Conservation (phyloP, 2,888 invertebrate species). For the Eupithecia subfuscata region DNA sequence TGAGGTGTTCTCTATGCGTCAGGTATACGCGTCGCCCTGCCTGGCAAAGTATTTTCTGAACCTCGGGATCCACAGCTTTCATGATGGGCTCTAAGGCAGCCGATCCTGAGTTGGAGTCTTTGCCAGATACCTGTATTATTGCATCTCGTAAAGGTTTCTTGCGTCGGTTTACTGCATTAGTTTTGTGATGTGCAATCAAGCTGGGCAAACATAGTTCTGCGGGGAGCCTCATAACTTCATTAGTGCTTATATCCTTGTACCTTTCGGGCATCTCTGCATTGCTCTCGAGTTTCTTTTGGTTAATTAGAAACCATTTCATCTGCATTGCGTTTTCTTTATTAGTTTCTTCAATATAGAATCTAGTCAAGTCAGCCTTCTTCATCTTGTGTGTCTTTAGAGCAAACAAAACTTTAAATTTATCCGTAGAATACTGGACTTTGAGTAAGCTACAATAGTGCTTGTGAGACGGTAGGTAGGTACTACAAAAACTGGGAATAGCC, state of each 20-base stretch:
- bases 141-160: constrained; percentile 28
- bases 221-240: constrained; percentile 23
- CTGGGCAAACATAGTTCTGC: constrained; percentile 26
- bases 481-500: not conserved
- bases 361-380: not conserved
- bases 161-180: constrained; percentile 28
- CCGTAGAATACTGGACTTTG: not conserved
- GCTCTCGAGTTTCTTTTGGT: constrained; percentile 30
- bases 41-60: constrained; percentile 23
- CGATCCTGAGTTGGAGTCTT: not conserved
- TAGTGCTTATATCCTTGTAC: constrained; percentile 21
- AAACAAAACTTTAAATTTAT: not conserved
- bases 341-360: not conserved
- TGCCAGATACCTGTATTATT: constrained; percentile 13
- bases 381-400: not conserved
- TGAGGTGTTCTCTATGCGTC: constrained; percentile 40
- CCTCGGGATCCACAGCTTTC: constrained; percentile 33
- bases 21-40: constrained; percentile 44
- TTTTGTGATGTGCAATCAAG: constrained; percentile 25
- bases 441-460: not conserved
- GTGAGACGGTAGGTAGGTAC: not conserved
- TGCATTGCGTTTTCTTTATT: constrained; percentile 42
- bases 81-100: constrained; percentile 26
- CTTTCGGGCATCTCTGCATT: constrained; percentile 22
- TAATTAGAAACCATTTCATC: constrained; percentile 44